Evolutionary conservation across 2,797 vertebrate species (phyloP).

Genomic region (Cheirogaleus major): DNA sequence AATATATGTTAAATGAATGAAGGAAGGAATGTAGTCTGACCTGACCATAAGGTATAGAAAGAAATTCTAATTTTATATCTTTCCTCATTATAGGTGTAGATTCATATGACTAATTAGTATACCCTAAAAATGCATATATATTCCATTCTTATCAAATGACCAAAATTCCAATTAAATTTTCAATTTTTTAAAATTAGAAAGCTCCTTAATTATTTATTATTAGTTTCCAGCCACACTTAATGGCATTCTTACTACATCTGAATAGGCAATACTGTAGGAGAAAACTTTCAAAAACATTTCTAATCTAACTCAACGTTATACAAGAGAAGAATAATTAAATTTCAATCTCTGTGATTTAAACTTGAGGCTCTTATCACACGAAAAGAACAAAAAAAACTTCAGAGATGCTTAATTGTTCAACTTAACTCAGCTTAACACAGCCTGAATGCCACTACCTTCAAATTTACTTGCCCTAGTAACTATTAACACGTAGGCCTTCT

Average conservation of each 20-base stretch:
- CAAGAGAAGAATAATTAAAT: not conserved
- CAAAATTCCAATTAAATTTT: constrained; percentile 19
- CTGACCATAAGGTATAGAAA: not conserved
- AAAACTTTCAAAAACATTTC: not conserved
- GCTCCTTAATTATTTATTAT: not conserved
- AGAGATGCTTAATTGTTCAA: not conserved
- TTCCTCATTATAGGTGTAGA: not conserved
- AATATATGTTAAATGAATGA: not conserved
- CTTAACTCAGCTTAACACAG: not conserved
- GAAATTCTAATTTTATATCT: not conserved
- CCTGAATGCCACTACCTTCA: not conserved
- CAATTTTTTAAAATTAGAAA: not conserved
- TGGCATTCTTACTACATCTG: not conserved
- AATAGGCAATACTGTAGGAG: not conserved
- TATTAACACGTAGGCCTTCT: not conserved
- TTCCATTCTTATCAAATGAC: not conserved
- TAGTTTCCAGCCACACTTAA: not conserved
- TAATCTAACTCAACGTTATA: not conserved
- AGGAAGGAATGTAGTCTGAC: not conserved
- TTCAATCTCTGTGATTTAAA: not conserved
- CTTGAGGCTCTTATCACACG: not conserved
- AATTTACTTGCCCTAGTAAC: not conserved
- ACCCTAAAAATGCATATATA: not conserved
- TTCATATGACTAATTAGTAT: not conserved
- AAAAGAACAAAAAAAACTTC: not conserved